Base-by-base conservation (phyloP, 1,140 invertebrate species). In the Drosophila seguyi region DNA sequence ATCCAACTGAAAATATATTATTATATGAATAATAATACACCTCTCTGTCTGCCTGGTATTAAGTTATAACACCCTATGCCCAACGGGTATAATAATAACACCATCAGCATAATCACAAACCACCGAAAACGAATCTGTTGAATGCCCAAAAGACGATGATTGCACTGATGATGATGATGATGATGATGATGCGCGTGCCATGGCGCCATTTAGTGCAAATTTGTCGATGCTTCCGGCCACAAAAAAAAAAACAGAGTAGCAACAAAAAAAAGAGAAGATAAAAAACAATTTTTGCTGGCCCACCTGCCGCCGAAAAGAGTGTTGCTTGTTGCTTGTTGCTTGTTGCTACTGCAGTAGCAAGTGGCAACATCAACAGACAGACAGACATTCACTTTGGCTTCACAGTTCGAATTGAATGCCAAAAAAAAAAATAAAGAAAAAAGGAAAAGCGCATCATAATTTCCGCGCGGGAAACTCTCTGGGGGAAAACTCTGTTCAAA, bases 111-210 rank as follows among this genome's bases (percentile, higher is more conserved):
- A 76, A 76, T 73, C 63, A 52, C 39, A n/a, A 57, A 44, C 57
- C 47, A 41, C 38, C 29, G 25, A 48, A 72, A 72, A 55, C 53
- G 44, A 73, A 69, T 76, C 74, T 47, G 27, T 73, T 72, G 44
- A 73, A 73, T 81, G 67, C 18, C 36, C 36, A 34, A 58, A 57
- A 45, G 52, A 58, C 50, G 69, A 72, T 79, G 79, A 63, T 55
- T 31, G 55, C 16, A 27, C 10, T 53, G 67, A 52, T 50, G 76
- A 39, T 47, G 41, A 25, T 25, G 25, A 25, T 25, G 25, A 55
- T 84, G 73, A 85, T 84, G 75, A 86, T 76, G 83, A 79, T 87
- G 83, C 83, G 83, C 83, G 83, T 87, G 83, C 83, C 75, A 42
- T 48, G 76, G 69, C 84, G 79, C 75, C 75, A 83, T 87, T 87